These are phyloP conservation scores for Xerus rutilus DNA, from an alignment of 2,797 vertebrate genomes.

Conservation along the genomic window DNA sequence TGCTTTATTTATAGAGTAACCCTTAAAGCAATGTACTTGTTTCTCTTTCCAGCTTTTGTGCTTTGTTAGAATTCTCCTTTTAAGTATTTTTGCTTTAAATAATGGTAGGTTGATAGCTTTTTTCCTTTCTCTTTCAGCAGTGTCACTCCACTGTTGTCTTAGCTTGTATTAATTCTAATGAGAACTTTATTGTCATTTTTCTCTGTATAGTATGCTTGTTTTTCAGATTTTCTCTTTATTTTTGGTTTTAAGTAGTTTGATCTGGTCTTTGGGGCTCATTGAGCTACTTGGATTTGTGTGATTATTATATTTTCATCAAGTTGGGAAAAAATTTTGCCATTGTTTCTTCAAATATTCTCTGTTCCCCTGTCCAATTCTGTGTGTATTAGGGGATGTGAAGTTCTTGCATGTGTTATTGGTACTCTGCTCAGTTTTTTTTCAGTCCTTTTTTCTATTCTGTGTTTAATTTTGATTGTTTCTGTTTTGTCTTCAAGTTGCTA, in stretches of 20 bases:
- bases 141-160: not conserved
- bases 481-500: no score
- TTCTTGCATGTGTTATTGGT: not conserved
- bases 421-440: not conserved
- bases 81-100: not conserved
- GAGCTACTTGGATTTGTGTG: not conserved
- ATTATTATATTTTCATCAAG: slow-evolving; percentile 24
- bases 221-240: not conserved
- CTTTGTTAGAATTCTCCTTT: not conserved
- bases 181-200: not conserved
- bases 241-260: not conserved
- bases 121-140: not conserved
- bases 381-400: not conserved
- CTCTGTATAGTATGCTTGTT: not conserved
- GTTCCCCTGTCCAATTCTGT: no score
- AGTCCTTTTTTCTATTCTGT: not conserved
- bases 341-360: not conserved
- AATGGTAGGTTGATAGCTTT: not conserved
- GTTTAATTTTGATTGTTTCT: no score
- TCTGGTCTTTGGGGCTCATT: not conserved
- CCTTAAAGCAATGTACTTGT: not conserved
- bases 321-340: not conserved
- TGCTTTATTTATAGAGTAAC: not conserved
- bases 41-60: not conserved
- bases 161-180: not conserved